These are phyloP conservation scores for Notolabrus celidotus DNA, from an alignment of 2,797 vertebrate species.

Conservation along the genomic window DNA sequence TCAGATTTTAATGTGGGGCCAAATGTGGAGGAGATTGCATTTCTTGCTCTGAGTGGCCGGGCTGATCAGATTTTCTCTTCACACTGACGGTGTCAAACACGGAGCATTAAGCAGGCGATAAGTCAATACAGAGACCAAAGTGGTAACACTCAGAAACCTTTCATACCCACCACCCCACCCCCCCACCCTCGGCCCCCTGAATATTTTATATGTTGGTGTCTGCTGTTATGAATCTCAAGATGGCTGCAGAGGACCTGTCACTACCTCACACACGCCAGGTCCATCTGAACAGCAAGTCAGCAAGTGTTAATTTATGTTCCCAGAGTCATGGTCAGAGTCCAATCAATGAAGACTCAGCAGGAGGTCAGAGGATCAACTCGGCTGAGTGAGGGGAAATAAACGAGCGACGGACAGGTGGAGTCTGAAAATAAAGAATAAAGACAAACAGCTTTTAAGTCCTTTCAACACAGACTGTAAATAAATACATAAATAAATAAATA, in stretches of 20 bases:
- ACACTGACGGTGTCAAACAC: conserved; percentile 55
- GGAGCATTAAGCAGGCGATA: conserved; percentile 50
- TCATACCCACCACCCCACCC: no score
- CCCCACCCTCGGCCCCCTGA: conserved; percentile 49
- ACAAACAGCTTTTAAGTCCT: no score
- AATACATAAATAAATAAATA: no score
- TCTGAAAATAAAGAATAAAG: no score
- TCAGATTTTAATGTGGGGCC: conserved; percentile 54
- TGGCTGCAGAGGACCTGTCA: conserved; percentile 66
- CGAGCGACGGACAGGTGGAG: no score
- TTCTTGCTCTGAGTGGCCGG: conserved; percentile 51
- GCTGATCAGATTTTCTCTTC: conserved; percentile 62
- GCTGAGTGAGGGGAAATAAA: no score
- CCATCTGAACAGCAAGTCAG: conserved; percentile 69
- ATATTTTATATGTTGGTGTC: conserved; percentile 72
- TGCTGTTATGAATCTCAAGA: conserved; percentile 68
- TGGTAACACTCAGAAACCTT: conserved; percentile 69
- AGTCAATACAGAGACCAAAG: conserved; percentile 69
- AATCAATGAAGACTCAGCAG: conserved; percentile 75
- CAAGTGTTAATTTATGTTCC: conserved; percentile 82
- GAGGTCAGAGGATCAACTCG: conserved; percentile 56
- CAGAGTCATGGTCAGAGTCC: conserved; percentile 65
- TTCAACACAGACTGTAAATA: no score
- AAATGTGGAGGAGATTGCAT: conserved; percentile 58
- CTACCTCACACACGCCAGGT: conserved; percentile 67